Percentiles rank a stretch among this genome's conserved stretches.
Evolutionary conservation across 2,113 vertebrate genomes (phyloP).

Genomic region (Pachypanchax playfairii): DNA sequence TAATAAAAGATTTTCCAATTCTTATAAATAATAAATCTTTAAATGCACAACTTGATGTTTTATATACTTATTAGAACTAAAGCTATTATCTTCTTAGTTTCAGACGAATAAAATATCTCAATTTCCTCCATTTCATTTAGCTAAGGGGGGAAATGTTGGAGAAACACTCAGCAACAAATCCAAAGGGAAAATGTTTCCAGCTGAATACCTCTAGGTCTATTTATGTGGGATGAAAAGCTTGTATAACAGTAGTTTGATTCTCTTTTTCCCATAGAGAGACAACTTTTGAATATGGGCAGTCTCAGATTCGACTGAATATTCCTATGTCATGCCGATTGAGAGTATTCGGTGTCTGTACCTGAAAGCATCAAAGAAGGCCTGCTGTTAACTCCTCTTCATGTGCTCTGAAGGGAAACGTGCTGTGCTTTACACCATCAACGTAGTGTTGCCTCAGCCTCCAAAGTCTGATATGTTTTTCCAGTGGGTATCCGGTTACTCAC

Average conservation of each 20-base stretch:
- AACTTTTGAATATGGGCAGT: conserved; percentile 22
- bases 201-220: conserved; percentile 56
- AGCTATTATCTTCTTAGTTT: conserved; percentile 44
- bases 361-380: conserved; percentile 35
- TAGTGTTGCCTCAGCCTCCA: conserved; percentile 9
- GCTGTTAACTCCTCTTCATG: conserved; percentile 35
- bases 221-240: conserved; percentile 55
- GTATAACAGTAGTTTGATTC: conserved; percentile 30
- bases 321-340: conserved; percentile 29
- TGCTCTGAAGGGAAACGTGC: conserved; percentile 40
- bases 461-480: conserved; percentile 28
- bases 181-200: conserved; percentile 43
- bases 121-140: conserved; percentile 60
- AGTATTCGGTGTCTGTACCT: conserved; percentile 19
- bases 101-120: conserved; percentile 55
- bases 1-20: background rate
- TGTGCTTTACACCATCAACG: conserved; percentile 39
- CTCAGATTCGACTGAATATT: conserved; percentile 16
- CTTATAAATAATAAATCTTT: conserved; percentile 7
- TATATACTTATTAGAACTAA: conserved; percentile 36
- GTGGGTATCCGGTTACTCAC: background rate
- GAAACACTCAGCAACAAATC: conserved; percentile 52
- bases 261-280: conserved; percentile 27
- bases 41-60: conserved; percentile 41
- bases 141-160: conserved; percentile 28